phyloP scores from a whole-genome alignment of 2,888 invertebrate species.

The Philereme vetulata region DNA sequence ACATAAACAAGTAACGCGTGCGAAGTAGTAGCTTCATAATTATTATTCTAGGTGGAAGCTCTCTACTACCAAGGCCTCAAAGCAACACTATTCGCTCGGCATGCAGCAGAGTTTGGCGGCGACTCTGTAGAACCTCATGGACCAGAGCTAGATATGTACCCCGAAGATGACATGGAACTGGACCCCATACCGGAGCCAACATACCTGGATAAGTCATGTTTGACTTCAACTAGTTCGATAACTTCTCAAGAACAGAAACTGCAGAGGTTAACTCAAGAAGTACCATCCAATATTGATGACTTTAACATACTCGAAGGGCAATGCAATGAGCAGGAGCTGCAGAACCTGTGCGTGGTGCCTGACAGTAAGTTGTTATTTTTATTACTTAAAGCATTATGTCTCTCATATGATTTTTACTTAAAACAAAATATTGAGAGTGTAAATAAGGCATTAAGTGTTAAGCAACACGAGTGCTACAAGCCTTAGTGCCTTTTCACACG shows the following conservation, averaged over 20 bases:
- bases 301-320: conserved; percentile 12
- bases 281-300: conserved; percentile 15
- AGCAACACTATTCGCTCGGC: conserved; percentile 8
- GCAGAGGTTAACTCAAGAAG: neutral
- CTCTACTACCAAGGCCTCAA: conserved; percentile 18
- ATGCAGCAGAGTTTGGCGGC: conserved; percentile 14
- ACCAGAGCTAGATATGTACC: neutral
- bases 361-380: conserved; percentile 12
- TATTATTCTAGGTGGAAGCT: conserved; percentile 17
- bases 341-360: neutral
- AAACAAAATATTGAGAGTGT: too few species aligned
- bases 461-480: too few species aligned
- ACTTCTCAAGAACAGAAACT: neutral
- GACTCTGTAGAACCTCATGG: neutral
- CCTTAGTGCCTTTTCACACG: too few species aligned
- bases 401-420: too few species aligned
- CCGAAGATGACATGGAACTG: neutral
- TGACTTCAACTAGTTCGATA: neutral
- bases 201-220: conserved; percentile 4
- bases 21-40: too few species aligned
- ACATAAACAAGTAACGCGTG: too few species aligned
- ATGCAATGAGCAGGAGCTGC: conserved; percentile 14
- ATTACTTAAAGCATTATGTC: too few species aligned
- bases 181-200: conserved; percentile 13
- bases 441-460: too few species aligned